Evolutionary conservation across 2,113 vertebrate species (phyloP).

Genomic region (Rhinolophus sinicus): DNA sequence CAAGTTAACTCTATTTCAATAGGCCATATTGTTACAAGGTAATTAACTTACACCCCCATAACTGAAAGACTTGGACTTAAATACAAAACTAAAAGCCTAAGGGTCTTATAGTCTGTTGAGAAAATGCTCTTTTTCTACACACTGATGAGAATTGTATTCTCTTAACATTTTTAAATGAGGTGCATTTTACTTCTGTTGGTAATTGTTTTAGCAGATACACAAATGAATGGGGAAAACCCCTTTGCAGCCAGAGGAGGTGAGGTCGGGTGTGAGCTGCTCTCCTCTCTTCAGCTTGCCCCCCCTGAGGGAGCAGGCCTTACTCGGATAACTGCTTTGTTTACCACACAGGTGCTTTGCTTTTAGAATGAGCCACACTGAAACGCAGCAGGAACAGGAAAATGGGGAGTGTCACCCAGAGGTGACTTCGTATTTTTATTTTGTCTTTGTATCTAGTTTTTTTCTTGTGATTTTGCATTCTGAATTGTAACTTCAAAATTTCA

Average conservation of each 20-base stretch:
- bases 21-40: not conserved
- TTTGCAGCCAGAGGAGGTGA: not conserved
- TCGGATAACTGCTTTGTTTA: not conserved
- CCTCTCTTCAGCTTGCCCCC: not conserved
- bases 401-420: constrained; percentile 35
- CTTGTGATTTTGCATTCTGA: not conserved
- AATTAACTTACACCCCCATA: not conserved
- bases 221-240: not conserved
- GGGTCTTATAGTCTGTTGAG: not conserved
- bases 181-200: not conserved
- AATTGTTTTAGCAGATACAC: not conserved
- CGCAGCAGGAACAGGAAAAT: not conserved
- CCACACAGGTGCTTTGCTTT: not conserved
- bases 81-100: not conserved
- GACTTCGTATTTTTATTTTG: constrained; percentile 18
- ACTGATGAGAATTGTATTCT: not conserved
- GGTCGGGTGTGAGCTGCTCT: not conserved
- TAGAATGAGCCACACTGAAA: not conserved
- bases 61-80: not conserved
- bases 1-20: not conserved
- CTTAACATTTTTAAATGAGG: not conserved
- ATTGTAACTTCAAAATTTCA: constrained; percentile 18
- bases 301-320: not conserved
- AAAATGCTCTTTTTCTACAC: not conserved
- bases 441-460: not conserved